phyloP scores from a whole-genome alignment of 2,888 invertebrate genomes.

The Portevinia maculata region DNA sequence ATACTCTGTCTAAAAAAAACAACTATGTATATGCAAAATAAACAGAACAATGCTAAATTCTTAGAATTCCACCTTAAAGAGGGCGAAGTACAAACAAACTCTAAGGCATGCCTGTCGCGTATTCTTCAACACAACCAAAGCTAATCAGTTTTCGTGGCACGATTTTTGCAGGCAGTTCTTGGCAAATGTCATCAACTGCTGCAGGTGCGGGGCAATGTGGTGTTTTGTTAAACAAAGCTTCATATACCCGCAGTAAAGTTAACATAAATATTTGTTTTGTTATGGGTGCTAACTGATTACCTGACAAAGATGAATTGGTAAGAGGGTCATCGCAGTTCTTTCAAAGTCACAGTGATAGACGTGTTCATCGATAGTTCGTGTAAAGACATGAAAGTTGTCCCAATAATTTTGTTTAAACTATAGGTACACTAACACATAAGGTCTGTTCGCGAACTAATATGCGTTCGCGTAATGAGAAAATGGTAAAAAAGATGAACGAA shows the following conservation, averaged over 20 bases:
- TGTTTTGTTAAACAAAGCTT: constrained; percentile 5
- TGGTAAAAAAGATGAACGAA: too few species aligned
- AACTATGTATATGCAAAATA: constrained; percentile 13
- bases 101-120: constrained; percentile 20
- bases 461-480: too few species aligned
- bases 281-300: constrained; percentile 36
- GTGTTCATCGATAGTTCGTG: constrained; percentile 12
- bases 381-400: constrained; percentile 12
- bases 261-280: constrained; percentile 35
- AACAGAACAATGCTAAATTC: constrained; percentile 26
- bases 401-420: constrained; percentile 3
- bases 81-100: constrained; percentile 39
- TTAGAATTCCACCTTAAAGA: constrained; percentile 35
- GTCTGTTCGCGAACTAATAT: too few species aligned
- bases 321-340: constrained; percentile 11
- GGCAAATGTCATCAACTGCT: constrained; percentile 37
- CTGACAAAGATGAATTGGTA: constrained; percentile 22
- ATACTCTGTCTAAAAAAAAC: constrained; percentile 13
- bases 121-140: constrained; percentile 12
- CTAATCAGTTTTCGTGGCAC: constrained; percentile 60
- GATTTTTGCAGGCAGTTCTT: constrained; percentile 54
- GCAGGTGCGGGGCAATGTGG: not conserved
- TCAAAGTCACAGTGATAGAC: constrained; percentile 24
- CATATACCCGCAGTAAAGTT: constrained; percentile 9
- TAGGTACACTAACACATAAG: too few species aligned